Evolutionary conservation across 2,113 vertebrate genomes (phyloP).

Genomic region (Lepisosteus oculatus): DNA sequence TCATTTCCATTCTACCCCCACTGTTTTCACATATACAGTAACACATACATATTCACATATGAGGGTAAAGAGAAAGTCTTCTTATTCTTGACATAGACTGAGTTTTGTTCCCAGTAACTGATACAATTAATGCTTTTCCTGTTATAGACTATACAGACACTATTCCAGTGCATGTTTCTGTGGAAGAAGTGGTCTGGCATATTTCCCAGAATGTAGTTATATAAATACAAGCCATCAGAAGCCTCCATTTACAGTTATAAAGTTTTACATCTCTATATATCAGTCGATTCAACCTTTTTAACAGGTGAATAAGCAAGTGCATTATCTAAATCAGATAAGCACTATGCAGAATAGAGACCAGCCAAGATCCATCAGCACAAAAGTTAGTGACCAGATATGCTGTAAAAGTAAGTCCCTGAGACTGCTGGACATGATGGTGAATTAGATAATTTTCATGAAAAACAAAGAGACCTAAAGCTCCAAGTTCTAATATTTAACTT

Average conservation of each 20-base stretch:
- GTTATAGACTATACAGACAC: background rate
- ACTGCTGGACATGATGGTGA: no score
- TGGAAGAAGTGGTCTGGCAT: slow-evolving; percentile 17
- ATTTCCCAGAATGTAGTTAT: slow-evolving; percentile 20
- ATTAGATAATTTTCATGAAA: no score
- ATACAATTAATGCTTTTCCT: background rate
- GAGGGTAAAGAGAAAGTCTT: background rate
- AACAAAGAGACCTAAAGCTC: no score
- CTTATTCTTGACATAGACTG: background rate
- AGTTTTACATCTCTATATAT: slow-evolving; percentile 12
- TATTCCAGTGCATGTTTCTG: slow-evolving; percentile 5
- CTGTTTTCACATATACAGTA: no score
- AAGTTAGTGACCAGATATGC: no score
- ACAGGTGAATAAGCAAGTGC: background rate
- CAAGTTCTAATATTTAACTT: no score
- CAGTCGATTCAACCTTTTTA: slow-evolving; percentile 6
- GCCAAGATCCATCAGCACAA: no score
- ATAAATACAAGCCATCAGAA: slow-evolving; percentile 12
- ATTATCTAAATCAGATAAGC: slow-evolving; percentile 9
- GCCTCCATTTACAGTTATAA: slow-evolving; percentile 18
- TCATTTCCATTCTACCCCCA: no score
- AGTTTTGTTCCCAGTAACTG: background rate
- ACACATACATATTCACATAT: no score
- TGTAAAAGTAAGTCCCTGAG: no score
- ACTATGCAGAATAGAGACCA: background rate